Conservation (phyloP, 2,113 vertebrate species). For the Acinonyx jubatus region DNA sequence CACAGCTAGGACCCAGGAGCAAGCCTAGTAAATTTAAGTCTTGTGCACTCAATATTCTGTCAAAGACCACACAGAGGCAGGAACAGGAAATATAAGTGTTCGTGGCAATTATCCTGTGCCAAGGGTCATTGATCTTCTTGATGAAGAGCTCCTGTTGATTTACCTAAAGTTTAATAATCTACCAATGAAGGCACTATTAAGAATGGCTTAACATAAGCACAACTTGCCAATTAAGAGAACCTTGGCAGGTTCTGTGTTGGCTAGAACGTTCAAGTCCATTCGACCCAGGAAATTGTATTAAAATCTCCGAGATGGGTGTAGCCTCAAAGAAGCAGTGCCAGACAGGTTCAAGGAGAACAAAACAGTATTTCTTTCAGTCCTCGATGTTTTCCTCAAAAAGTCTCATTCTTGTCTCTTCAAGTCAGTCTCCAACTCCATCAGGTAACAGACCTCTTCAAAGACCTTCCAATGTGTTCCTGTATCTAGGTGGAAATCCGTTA, state of each 20-base stretch:
- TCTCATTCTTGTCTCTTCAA: neutral
- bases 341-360: neutral
- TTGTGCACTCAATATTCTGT: neutral
- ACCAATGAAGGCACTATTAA: constrained; percentile 44
- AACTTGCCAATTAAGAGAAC: constrained; percentile 11
- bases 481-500: neutral
- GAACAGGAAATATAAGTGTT: constrained; percentile 50
- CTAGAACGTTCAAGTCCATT: neutral
- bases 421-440: neutral
- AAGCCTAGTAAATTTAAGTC: neutral
- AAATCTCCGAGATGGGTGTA: constrained; percentile 34
- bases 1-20: neutral
- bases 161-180: constrained; percentile 59
- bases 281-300: constrained; percentile 42
- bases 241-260: neutral
- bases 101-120: constrained; percentile 32
- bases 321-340: constrained; percentile 35
- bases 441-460: neutral
- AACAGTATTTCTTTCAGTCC: neutral
- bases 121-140: constrained; percentile 43
- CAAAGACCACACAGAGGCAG: neutral
- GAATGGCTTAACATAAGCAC: constrained; percentile 43
- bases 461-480: neutral
- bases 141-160: constrained; percentile 62
- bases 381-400: neutral